Evolutionary conservation across 2,113 vertebrate species (phyloP), one percentile per base, ranked within the genome.

Genomic region (Neodon shergylaensis): DNA sequence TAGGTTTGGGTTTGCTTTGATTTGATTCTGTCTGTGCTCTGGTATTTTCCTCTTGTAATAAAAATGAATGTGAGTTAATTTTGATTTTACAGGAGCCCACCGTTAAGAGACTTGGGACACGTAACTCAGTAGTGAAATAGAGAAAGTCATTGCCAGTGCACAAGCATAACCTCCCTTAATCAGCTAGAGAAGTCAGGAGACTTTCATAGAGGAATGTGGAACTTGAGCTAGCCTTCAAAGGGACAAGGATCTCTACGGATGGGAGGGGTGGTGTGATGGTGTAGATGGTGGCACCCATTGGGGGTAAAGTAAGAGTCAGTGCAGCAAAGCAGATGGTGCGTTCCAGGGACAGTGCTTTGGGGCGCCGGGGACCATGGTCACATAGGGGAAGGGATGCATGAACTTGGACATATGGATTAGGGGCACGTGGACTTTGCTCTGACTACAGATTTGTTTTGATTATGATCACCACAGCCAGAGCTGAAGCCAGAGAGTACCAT

Each of bases 381-480:
- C 54, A 16, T 68, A 12, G 70, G 88, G 92, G 61, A 44, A 88
- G 74, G 81, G 58, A 76, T 83, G 65, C 21, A 52, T 12, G 28
- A 79, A 44, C 88, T 90, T 63, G 78, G 92, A 90, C 85, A 91
- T 91, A 86, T 97, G 94, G 88, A 36, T 7, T 52, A 39, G 85
- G 76, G 65, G 16, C 81, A 0, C 8, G 39, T 49, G 73, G 88
- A 88, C 93, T 91, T 91, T 5, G 72, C 54, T 82, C 72, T 83
- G 81, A 95, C 52, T 26, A 10, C 52, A 42, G 65, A 88, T 54
- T 76, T 76, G n/a, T 70, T 84, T n/a, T 49, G 76, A 44, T 49
- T 39, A 24, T 61, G 21, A 88, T 85, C 4, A 0, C 66, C 77
- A 49, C 14, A 2, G 52, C 31, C 52, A 70, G 74, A 54, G 85